Conservation (phyloP, 92 coral and sea anemone genomes). For the Epizoanthus ramosus region DNA sequence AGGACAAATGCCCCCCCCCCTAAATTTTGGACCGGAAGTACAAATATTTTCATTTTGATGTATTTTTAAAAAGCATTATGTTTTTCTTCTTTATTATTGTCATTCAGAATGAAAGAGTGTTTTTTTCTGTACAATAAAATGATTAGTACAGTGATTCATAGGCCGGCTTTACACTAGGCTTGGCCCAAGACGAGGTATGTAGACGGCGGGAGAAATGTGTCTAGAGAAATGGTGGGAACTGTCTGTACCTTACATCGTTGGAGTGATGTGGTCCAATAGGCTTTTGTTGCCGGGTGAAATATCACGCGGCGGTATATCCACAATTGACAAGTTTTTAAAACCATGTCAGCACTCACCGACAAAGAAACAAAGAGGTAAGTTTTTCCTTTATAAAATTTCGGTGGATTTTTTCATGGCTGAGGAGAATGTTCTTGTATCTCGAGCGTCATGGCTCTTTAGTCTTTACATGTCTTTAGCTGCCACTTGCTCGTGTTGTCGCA, state of each 20-base stretch:
- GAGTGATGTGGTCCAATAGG: not conserved
- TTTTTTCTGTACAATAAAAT: no score
- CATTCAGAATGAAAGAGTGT: no score
- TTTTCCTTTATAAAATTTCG: not conserved
- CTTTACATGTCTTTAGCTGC: slow-evolving; percentile 1
- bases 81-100: no score
- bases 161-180: no score
- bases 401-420: not conserved
- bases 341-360: not conserved
- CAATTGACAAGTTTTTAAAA: not conserved
- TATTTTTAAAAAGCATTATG: not conserved
- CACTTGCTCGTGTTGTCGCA: not conserved
- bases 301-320: not conserved
- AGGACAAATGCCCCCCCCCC: no score
- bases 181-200: no score
- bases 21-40: slow-evolving; percentile 24
- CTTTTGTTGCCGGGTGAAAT: not conserved
- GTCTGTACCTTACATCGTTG: not conserved
- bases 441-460: no score
- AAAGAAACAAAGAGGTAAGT: not conserved
- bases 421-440: not conserved
- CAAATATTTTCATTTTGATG: not conserved
- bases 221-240: no score
- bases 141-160: no score
- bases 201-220: no score